Base-by-base conservation (phyloP, 92 coral and sea anemone genomes). In the Anthopleura xanthogrammica region DNA sequence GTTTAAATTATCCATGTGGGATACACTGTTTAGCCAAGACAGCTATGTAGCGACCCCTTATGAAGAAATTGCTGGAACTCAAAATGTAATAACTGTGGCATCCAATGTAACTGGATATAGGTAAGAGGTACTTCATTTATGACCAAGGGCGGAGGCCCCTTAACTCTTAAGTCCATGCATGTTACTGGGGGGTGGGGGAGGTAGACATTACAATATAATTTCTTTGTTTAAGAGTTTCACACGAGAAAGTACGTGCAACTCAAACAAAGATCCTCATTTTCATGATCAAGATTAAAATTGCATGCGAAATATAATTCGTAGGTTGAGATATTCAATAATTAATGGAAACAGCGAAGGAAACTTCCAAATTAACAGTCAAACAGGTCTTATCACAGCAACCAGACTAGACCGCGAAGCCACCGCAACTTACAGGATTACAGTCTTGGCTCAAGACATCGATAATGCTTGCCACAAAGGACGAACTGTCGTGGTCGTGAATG, bases 1-100 rank as follows among this genome's bases (percentile, higher is more conserved):
- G 74, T 94, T 96, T 86, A 89, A 91, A 79, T 60, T 96, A 23
- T 94, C 99, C 62, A 92, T 96, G 94, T 96, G 98, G 99, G 98
- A 96, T 77, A 88, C 91, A 0, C 88, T 96, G 24, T 96, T 96
- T 77, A 40, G 82, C 16, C 79, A 79, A 14, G 95, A 89, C 75
- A 83, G 83, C 24, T 90, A 75, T 65, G 70, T 41, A 39, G 84
- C 88, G 12, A 60, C 41, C 71, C 87, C 90, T 4, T 76, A 3
- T 4, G 99, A 96, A 72, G 94, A 87, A n/a, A 52, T 24, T 8
- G 0, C 20, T 2, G 70, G 84, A 52, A 41, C 48, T 1, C 68
- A 64, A 41, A 14, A 40, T 16, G 82, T 84, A 20, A 84, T 41
- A 14, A 80, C 62, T 70, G 88, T 78, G n/a, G 41, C 76, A 2